Evolutionary conservation across 2,797 vertebrate genomes (phyloP).

Genomic region (Hydrophis major): DNA sequence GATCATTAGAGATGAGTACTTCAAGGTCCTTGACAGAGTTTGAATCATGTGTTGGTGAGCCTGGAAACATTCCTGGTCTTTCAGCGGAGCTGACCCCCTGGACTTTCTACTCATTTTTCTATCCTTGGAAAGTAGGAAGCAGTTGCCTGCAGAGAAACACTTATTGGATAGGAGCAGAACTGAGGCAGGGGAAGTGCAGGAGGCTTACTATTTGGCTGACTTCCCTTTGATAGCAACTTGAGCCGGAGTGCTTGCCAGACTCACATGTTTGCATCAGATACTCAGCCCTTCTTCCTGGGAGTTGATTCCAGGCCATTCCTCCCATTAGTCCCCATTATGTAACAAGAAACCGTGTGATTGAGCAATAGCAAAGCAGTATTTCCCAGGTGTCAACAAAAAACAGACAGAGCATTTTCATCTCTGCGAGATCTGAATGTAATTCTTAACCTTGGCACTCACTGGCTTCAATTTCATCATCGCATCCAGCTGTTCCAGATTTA

Average conservation of each 20-base stretch:
- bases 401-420: neutral
- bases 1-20: too few relatives aligned
- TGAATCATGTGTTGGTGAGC: neutral
- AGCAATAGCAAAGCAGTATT: neutral
- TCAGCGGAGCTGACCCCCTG: neutral
- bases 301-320: neutral
- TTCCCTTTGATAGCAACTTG: neutral
- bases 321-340: neutral
- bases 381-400: neutral
- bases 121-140: neutral
- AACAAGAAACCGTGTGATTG: neutral
- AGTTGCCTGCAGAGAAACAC: neutral
- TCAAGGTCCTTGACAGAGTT: too few relatives aligned
- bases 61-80: neutral
- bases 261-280: neutral
- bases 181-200: neutral
- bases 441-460: neutral
- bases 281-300: neutral
- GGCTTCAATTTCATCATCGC: neutral
- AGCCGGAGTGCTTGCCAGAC: neutral
- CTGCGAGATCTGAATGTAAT: neutral
- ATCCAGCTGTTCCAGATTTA: neutral
- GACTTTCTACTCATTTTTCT: neutral
- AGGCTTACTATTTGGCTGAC: neutral
- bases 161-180: neutral